Base-by-base conservation (phyloP, 2,888 invertebrate species). In the Tetrapedia diversipes region DNA sequence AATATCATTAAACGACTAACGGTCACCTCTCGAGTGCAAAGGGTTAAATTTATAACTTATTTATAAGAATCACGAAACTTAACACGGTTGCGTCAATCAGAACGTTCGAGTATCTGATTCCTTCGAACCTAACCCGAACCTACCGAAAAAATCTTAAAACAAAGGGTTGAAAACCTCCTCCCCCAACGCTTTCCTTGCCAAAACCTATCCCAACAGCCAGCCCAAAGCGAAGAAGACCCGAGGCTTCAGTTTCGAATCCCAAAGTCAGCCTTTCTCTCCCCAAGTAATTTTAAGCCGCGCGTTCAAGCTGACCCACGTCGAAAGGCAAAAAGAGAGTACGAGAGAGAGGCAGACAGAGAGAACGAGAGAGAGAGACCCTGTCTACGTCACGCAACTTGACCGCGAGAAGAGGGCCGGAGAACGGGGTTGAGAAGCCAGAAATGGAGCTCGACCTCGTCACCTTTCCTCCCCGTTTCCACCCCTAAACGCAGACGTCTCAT, bases 391-490 rank as follows among this genome's bases (percentile, higher is more conserved):
- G 57, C 60, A 49, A 51, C 51, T 59, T 73, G 67, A 73, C 63
- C 73, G 64, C 57, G 63, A 67, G 71, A 60, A 41, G 51, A 63
- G 57, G 43, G 19, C 37, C 34, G 27, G 11, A 16, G 56, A 39
- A 24, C 59, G 56, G 47, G 49, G 64, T 47, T 65, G 59, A 59
- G 64, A 71, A 45, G 64, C 51, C 45, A 66, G 70, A 77, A 79
- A 77, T 29, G 68, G 68, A 57, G 53, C 75, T 59, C 59, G 71
- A 66, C 72, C 72, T 60, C 71, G 54, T 74, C 68, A 59, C 45
- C 49, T 43, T 57, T 54, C 39, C 39, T 60, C 16, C 59, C 41
- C 41, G 22, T 74, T 74, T 56, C 67, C 63, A 43, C 41, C 45
- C n/a, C 49, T 41, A 57, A 56, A 66, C 54, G 65, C 29, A 61